Percentiles rank a stretch among this genome's conserved stretches.
Conservation (phyloP, 2,888 invertebrate genomes). For the Idaea biselata region DNA sequence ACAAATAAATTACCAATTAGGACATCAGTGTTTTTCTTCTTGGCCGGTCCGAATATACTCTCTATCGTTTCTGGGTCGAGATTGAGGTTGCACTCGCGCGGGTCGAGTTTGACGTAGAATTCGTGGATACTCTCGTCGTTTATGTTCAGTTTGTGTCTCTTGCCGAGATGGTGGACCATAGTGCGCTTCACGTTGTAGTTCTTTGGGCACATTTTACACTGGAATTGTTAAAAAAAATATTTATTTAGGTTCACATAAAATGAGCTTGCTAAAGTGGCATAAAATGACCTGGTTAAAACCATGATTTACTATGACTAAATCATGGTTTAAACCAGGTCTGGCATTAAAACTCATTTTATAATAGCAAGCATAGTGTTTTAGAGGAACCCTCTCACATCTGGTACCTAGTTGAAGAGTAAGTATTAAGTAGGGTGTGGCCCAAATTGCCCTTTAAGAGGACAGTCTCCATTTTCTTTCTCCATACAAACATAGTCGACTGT, state of each 20-base stretch:
- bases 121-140: constrained; percentile 47
- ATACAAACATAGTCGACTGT: no score
- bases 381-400: no score
- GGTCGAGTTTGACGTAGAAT: constrained; percentile 59
- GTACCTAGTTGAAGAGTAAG: no score
- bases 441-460: no score
- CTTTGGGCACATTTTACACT: constrained; percentile 77
- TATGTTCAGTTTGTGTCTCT: constrained; percentile 60
- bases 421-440: no score
- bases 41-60: constrained; percentile 63
- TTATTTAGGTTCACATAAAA: background rate
- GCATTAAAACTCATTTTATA: no score
- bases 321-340: no score
- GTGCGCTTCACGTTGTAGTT: constrained; percentile 69
- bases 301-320: no score
- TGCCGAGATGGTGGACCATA: constrained; percentile 68
- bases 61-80: constrained; percentile 62
- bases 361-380: no score
- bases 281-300: no score
- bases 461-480: no score
- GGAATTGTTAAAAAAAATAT: constrained; percentile 24
- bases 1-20: constrained; percentile 30
- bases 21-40: constrained; percentile 45
- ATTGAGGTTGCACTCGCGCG: constrained; percentile 60
- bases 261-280: no score